phyloP scores from a whole-genome alignment of 2,113 vertebrate species.

The Melanerpes formicivorus region DNA sequence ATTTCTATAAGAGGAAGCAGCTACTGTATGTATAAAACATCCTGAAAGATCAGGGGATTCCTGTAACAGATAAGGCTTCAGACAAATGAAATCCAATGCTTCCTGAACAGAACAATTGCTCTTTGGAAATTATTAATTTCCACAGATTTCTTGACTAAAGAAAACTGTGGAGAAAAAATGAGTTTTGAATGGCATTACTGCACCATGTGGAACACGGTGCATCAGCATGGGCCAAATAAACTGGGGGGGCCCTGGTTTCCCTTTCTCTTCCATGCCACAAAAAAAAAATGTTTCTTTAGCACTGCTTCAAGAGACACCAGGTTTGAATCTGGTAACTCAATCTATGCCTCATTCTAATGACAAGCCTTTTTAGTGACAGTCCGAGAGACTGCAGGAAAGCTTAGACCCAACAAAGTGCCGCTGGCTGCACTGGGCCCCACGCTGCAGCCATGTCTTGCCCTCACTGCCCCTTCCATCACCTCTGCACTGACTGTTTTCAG shows the following conservation, averaged over 20 bases:
- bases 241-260: not conserved
- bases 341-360: not conserved
- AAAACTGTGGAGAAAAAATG: not conserved
- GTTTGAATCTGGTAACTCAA: not conserved
- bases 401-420: not conserved
- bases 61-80: not conserved
- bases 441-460: not conserved
- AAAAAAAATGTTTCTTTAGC: not conserved
- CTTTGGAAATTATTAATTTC: not conserved
- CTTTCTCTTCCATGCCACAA: not conserved
- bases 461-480: not conserved
- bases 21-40: slow-evolving; percentile 53
- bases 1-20: slow-evolving; percentile 50
- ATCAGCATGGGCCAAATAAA: not conserved
- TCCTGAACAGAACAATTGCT: not conserved
- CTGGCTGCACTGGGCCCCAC: accelerated
- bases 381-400: not conserved
- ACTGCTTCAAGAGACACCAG: not conserved
- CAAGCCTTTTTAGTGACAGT: not conserved
- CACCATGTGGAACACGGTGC: not conserved
- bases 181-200: not conserved
- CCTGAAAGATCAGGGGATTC: slow-evolving; percentile 20
- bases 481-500: accelerated
- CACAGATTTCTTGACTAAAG: not conserved
- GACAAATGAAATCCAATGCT: not conserved